Base-by-base conservation (phyloP, 1,140 invertebrate genomes). In the Leptopilina clavipes region DNA sequence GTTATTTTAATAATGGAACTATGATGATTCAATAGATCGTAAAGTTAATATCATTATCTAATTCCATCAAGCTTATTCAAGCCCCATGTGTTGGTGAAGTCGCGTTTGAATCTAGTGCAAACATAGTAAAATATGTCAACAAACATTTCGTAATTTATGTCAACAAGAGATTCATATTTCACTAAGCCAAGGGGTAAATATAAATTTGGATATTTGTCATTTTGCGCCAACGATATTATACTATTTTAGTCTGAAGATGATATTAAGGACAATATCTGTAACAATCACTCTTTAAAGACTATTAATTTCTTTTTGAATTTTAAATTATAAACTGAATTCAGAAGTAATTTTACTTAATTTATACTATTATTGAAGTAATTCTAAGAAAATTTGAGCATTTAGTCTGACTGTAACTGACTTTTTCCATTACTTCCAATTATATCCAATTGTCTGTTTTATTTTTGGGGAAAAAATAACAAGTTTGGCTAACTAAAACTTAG, bases 131-230 rank as follows among this genome's bases (percentile, higher is more conserved):
- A 65, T 65, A 65, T 6, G 25, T 37, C 59, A 65, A 31, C 59
- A 65, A 65, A 65, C 59, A 65, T 14, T 12, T 25, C 59, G 25
- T 65, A 65, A 65, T 65, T 65, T 65, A 65, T 65, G 59, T 65
- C 59, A 31, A n/a, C 59, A 65, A 65, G 59, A 31, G 59, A 37
- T 65, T 65, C 59, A 31, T 65, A 65, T 31, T 65, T 65, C 22
- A n/a, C 59, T 65, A 65, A 65, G 22, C 25, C 19, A 65, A 12
- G 8, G 25, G 25, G 59, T 19, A 65, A 65, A 65, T 31, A 65
- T 65, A 65, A 65, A n/a, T 65, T 31, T 31, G 12, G n/a, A 25
- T 1, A 31, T 25, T 31, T 65, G 59, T 31, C 22, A 65, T 65
- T 31, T 22, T 9, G 9, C 22, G 22, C 22, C 8, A 59, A 14